Base-by-base conservation (phyloP, 2,113 vertebrate species). In the Cynopterus brachyotis region DNA sequence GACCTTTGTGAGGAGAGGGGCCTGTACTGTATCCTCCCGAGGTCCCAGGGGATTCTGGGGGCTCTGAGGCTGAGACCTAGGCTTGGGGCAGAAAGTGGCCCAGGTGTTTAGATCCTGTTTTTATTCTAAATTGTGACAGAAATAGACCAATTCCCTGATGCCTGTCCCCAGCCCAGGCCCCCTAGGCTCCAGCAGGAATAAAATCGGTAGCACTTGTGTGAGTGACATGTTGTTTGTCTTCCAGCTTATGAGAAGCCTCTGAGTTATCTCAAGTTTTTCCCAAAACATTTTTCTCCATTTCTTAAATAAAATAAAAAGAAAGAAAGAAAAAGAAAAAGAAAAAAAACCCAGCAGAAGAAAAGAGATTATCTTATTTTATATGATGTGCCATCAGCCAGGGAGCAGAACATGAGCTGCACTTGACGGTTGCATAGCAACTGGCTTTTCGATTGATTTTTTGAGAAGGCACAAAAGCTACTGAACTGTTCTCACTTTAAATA, bases 391-490 rank as follows among this genome's bases (percentile, higher is more conserved):
- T 98, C 96, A 97, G 95, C 97, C 98, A 91, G 95, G 97, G 92
- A 97, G 96, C 96, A 87, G 97, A 97, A 98, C 96, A 89, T 69
- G 88, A 75, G 96, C 96, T 97, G 90, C 96, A 45, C 83, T 98
- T 32, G 53, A 89, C 73, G 98, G 98, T 98, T 98, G 98, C 98
- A 97, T 98, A 98, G 98, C 98, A 98, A 99, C 98, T 75, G 97
- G 95, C 81, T 96, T 98, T 97, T 97, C 97, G 95, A 92, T 97
- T 97, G 59, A 97, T 94, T 98, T 90, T 97, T 97, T 98, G 97
- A 97, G 97, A 97, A 98, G 97, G 81, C 91, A 97, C 91, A 96
- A 89, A 75, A 89, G 93, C 97, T 87, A 79, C 98, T 97, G 91
- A 94, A 94, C 88, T 87, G 32, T 92, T 95, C 45, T 98, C 93